Base-by-base conservation (phyloP, 2,797 vertebrate genomes). In the Geotrypetes seraphini region DNA sequence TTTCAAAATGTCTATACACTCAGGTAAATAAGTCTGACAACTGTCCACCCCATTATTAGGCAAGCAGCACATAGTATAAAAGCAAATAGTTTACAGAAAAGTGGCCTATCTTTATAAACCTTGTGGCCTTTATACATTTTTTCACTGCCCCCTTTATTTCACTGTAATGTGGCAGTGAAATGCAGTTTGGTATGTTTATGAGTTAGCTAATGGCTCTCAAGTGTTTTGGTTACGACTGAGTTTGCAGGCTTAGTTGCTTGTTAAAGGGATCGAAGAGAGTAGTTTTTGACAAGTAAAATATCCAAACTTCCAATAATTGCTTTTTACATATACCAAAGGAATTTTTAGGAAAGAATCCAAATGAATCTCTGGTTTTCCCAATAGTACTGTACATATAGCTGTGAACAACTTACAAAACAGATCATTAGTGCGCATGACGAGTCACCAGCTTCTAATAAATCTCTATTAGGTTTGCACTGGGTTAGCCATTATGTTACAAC, bases 211-310 rank as follows among this genome's bases (percentile, higher is more conserved):
- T 5, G 29, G 19, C 27, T 22, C 29, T 33, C 18, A 34, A 11
- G 7, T 5, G 16, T 24, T 30, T 30, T 17, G 19, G 12, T 15
- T 5, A 9, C 7, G 23, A 25, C 10, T 28, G 25, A 13, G 12
- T 27, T 0, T 17, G 22, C 24, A 41, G 9, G 28, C n/a, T 0
- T 8, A 9, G 16, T 6, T 22, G 4, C 11, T 38, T 37, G 29
- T 22, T 19, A 28, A 38, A n/a, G 27, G 23, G 19, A 4, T 12
- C 31, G 27, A 12, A 21, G n/a, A 32, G 44, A 42, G 18, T 12
- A 21, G 10, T 31, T 33, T 50, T 25, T 9, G 12, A 54, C 36
- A 47, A 36, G 36, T 18, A 40, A 32, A 48, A 44, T 10, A 11
- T 10, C 26, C 29, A 17, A 22, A 25, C 12, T 30, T 27, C 24